A percentile compares a stretch with the other conserved stretches of the same genome.
These are phyloP conservation scores for Ifrita kowaldi DNA, from an alignment of 2,113 vertebrate species.

Conservation along the genomic window DNA sequence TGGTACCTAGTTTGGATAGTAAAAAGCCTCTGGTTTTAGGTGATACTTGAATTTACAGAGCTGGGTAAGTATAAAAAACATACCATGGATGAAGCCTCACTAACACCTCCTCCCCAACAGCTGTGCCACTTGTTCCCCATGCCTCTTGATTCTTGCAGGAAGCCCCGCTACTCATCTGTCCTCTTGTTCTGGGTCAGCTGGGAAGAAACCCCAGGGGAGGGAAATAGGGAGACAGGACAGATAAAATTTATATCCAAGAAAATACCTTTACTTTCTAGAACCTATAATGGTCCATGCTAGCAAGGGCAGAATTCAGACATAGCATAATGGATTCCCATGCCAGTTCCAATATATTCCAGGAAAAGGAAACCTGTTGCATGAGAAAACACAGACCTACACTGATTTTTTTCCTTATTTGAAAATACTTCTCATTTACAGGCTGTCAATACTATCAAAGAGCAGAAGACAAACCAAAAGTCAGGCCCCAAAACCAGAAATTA, in stretches of 20 bases:
- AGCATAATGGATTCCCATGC: not conserved
- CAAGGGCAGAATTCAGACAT: not conserved
- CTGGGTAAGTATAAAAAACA: not conserved
- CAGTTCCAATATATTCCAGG: not conserved
- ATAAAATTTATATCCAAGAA: not conserved
- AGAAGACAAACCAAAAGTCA: not conserved
- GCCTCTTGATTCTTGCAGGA: not conserved
- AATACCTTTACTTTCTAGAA: not conserved
- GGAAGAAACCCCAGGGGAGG: not conserved
- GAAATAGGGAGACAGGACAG: not conserved
- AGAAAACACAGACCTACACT: not conserved
- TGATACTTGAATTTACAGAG: not conserved
- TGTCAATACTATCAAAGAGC: not conserved
- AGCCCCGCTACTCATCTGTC: not conserved
- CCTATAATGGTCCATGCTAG: not conserved
- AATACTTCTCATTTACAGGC: not conserved
- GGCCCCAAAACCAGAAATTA: not conserved
- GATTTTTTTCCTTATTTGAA: not conserved
- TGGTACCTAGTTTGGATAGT: not conserved
- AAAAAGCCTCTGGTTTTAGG: not conserved
- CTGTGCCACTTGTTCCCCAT: not conserved
- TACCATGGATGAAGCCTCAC: not conserved
- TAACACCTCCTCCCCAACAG: not conserved
- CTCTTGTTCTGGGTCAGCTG: not conserved
- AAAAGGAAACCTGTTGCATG: not conserved